Evolutionary conservation across 2,888 invertebrate species (phyloP).

Genomic region (Brassicogethes aeneus): DNA sequence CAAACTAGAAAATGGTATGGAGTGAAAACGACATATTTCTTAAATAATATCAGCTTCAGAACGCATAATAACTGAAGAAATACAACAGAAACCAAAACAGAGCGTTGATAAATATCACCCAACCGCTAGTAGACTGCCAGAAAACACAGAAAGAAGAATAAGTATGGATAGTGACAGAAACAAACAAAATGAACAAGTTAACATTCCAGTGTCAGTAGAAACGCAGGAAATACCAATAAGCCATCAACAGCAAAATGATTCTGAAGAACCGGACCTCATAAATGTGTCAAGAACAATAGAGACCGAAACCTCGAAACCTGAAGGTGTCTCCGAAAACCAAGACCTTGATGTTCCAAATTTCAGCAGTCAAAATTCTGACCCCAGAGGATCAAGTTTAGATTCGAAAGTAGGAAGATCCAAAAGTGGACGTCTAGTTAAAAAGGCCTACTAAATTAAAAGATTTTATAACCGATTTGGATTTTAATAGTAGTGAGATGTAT

Average conservation of each 20-base stretch:
- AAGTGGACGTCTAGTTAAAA: too few species aligned
- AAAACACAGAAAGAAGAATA: neutral
- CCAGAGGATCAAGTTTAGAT: neutral
- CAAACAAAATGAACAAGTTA: too few species aligned
- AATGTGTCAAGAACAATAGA: neutral
- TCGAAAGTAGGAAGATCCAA: neutral
- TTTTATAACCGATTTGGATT: too few species aligned
- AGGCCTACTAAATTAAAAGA: too few species aligned
- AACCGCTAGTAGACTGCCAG: neutral
- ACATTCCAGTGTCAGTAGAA: neutral
- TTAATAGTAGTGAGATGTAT: too few species aligned
- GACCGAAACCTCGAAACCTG: neutral
- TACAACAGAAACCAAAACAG: neutral
- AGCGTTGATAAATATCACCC: neutral
- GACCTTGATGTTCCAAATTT: neutral
- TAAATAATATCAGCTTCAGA: too few species aligned
- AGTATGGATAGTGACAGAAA: neutral
- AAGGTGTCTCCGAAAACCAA: neutral
- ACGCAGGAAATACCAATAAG: too few species aligned
- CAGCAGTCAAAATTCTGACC: neutral
- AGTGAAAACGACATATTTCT: neutral
- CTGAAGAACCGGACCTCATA: slow-evolving; percentile 1
- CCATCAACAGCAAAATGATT: neutral
- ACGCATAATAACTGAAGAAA: neutral
- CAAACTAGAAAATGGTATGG: slow-evolving; percentile 1